These are phyloP conservation scores for Automeris io DNA, from an alignment of 2,888 invertebrate species.

Conservation along the genomic window DNA sequence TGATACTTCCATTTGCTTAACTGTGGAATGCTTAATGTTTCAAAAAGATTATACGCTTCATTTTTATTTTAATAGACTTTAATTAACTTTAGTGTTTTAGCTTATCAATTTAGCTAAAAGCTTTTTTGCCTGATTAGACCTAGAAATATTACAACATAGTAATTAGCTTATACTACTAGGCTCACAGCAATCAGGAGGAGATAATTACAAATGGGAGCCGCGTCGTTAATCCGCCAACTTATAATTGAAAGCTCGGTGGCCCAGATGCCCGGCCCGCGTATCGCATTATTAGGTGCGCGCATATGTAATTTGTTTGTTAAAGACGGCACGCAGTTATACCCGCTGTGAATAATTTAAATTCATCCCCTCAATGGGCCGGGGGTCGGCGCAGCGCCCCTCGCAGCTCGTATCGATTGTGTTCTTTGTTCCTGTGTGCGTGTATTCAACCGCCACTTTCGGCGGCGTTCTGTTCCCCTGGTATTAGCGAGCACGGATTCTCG, in stretches of 20 bases:
- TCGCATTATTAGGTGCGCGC: conserved; percentile 71
- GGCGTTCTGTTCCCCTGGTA: conserved; percentile 49
- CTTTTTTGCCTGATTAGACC: too few relatives aligned
- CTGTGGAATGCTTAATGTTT: neutral
- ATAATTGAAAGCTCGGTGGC: conserved; percentile 69
- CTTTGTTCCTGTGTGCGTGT: conserved; percentile 34
- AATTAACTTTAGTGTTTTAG: too few relatives aligned
- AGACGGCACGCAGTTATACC: conserved; percentile 74
- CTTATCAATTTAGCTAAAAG: neutral
- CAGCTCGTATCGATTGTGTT: conserved; percentile 59
- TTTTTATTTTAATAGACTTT: too few relatives aligned
- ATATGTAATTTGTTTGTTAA: conserved; percentile 76
- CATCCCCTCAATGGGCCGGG: conserved; percentile 59
- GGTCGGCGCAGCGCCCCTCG: conserved; percentile 32
- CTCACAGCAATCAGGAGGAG: conserved; percentile 39
- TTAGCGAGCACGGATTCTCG: conserved; percentile 54
- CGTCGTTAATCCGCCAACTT: conserved; percentile 63
- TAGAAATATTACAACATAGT: too few relatives aligned
- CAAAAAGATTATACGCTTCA: neutral
- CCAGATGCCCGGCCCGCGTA: conserved; percentile 59
- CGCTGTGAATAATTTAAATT: conserved; percentile 76
- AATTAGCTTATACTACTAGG: conserved; percentile 32
- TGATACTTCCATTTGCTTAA: neutral
- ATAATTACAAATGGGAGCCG: conserved; percentile 57
- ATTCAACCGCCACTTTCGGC: conserved; percentile 45